A percentile compares a stretch with the other conserved stretches of the same genome.
phyloP scores from a whole-genome alignment of 2,888 invertebrate genomes.

The Hymenopus coronatus region DNA sequence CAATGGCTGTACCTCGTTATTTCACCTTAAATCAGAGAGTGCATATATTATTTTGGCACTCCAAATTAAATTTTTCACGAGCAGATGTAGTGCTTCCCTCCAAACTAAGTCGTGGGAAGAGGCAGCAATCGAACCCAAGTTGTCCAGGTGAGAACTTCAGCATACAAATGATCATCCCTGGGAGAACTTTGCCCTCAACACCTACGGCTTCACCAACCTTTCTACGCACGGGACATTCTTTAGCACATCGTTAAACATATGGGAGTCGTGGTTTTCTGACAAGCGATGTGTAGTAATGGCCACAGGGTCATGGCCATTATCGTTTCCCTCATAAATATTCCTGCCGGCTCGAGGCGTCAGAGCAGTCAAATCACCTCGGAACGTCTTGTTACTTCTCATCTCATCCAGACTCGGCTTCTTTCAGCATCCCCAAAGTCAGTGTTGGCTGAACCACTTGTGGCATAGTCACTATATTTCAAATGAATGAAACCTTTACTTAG shows the following conservation, averaged over 20 bases:
- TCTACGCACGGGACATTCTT: constrained; percentile 18
- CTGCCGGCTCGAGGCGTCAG: constrained; percentile 10
- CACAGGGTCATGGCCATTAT: constrained; percentile 28
- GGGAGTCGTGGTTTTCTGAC: constrained; percentile 12
- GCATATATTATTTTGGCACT: background rate
- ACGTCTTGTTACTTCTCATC: constrained; percentile 13
- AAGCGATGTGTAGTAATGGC: constrained; percentile 29
- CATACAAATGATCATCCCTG: background rate
- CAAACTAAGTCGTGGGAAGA: background rate
- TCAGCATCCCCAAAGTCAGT: background rate
- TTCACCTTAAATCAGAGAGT: too few relatives aligned
- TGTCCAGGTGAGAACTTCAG: background rate
- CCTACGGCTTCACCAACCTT: background rate
- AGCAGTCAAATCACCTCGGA: constrained; percentile 11
- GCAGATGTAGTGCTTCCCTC: background rate
- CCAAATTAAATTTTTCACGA: background rate
- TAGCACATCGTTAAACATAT: constrained; percentile 25
- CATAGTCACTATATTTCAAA: background rate
- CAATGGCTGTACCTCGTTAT: too few relatives aligned
- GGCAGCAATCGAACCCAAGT: background rate
- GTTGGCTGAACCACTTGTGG: background rate
- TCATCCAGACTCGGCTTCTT: background rate
- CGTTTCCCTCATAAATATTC: constrained; percentile 29
- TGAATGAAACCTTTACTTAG: background rate
- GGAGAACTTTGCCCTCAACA: background rate